Percentiles rank a stretch among this genome's conserved stretches.
These are phyloP conservation scores for Hippocampus kuda DNA, from an alignment of 2,797 vertebrate genomes.

Conservation along the genomic window DNA sequence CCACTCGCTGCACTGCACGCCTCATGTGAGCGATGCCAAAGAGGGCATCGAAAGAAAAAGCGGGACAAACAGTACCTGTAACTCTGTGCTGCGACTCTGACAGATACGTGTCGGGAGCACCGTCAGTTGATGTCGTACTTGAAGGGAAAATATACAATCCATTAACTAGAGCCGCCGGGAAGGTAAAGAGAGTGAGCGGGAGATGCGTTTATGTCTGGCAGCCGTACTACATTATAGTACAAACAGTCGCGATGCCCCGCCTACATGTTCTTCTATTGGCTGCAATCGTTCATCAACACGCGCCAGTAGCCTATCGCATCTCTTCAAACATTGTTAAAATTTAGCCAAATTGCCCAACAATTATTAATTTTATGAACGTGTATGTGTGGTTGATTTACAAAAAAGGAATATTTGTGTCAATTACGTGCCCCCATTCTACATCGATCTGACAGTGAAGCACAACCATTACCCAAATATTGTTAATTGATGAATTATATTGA, in stretches of 20 bases:
- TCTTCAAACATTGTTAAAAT: background rate
- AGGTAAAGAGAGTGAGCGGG: constrained; percentile 29
- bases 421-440: no score
- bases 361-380: no score
- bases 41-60: background rate
- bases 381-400: no score
- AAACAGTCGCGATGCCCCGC: constrained; percentile 54
- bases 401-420: no score
- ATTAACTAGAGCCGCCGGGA: constrained; percentile 53
- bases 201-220: constrained; percentile 50
- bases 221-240: constrained; percentile 48
- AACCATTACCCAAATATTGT: no score
- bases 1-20: constrained; percentile 11
- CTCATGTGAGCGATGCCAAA: background rate
- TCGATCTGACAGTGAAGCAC: no score
- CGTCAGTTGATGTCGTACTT: constrained; percentile 68
- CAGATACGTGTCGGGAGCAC: constrained; percentile 63
- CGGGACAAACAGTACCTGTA: constrained; percentile 61
- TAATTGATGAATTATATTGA: no score
- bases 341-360: no score
- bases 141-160: constrained; percentile 70
- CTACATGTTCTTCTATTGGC: constrained; percentile 62
- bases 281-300: constrained; percentile 12
- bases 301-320: background rate
- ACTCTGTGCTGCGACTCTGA: constrained; percentile 66